These are phyloP conservation scores for Melanotaenia pygmaea DNA, from an alignment of 2,797 vertebrate species.

Conservation along the genomic window DNA sequence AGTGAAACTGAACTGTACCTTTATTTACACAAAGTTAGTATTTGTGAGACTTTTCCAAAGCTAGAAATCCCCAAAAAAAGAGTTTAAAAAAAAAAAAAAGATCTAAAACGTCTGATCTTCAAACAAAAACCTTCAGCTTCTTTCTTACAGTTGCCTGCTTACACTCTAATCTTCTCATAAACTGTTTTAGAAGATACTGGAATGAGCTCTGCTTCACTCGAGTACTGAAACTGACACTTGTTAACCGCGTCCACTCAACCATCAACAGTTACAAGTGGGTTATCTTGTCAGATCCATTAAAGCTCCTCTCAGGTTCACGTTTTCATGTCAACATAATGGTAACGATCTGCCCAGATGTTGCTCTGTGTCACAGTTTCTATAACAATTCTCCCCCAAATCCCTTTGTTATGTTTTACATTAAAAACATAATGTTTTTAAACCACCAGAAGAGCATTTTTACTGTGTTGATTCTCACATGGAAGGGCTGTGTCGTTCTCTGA, in stretches of 20 bases:
- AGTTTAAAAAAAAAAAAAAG: conserved; percentile 10
- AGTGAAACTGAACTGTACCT: conserved; percentile 28
- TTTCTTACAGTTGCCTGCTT: conserved; percentile 8
- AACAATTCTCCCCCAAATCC: conserved; percentile 4
- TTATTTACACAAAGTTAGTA: conserved; percentile 14
- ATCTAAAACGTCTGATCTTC: conserved; percentile 12
- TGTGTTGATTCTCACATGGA: neutral
- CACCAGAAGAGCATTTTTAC: neutral
- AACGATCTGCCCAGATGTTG: conserved; percentile 17
- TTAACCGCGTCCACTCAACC: neutral
- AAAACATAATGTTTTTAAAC: conserved; percentile 35
- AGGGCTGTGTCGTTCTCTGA: neutral
- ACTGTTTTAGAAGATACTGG: conserved; percentile 30
- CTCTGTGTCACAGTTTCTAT: conserved; percentile 19
- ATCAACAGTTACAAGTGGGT: neutral
- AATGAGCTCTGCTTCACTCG: conserved; percentile 31
- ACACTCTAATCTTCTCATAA: neutral
- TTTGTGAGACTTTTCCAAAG: conserved; percentile 40
- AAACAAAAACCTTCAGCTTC: neutral
- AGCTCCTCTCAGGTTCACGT: conserved; percentile 35
- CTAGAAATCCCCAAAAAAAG: conserved; percentile 51
- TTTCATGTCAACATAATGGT: conserved; percentile 20
- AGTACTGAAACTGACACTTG: conserved; percentile 17
- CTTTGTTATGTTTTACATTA: conserved; percentile 48
- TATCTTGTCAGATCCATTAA: conserved; percentile 6